A percentile compares a stretch with the other conserved stretches of the same genome.
Evolutionary conservation across 2,888 invertebrate genomes (phyloP).

Genomic region (Agonopterix alstromeriana): DNA sequence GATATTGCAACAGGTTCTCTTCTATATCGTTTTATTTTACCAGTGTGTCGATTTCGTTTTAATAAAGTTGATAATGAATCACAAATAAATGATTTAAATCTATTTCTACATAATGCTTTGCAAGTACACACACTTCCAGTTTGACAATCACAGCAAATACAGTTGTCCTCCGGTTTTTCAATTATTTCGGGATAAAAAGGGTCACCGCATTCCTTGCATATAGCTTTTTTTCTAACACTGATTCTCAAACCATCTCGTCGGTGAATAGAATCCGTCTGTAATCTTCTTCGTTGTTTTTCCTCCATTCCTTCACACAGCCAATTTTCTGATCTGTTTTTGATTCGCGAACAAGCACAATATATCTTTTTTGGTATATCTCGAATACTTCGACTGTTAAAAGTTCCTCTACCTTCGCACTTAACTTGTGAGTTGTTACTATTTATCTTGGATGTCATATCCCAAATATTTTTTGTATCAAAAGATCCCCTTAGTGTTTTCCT

Average conservation of each 20-base stretch:
- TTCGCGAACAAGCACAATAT: conserved; percentile 10
- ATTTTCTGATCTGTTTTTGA: conserved; percentile 12
- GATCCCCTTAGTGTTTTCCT: background rate
- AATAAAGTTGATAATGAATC: too few relatives aligned
- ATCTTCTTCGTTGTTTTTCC: background rate
- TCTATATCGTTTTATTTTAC: too few relatives aligned
- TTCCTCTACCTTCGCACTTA: conserved; percentile 5
- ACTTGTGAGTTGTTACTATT: too few relatives aligned
- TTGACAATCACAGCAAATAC: background rate
- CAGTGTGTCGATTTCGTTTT: too few relatives aligned
- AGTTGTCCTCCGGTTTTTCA: background rate
- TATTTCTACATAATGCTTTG: too few relatives aligned
- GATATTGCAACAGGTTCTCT: too few relatives aligned
- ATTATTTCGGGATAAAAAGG: background rate
- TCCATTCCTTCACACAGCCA: too few relatives aligned
- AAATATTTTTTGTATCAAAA: background rate
- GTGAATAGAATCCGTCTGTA: background rate
- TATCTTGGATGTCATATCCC: too few relatives aligned
- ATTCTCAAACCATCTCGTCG: background rate
- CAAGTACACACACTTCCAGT: background rate
- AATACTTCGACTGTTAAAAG: conserved; percentile 4
- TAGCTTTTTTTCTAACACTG: background rate
- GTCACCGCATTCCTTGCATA: background rate
- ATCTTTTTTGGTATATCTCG: conserved; percentile 4
- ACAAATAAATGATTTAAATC: too few relatives aligned